Percentiles rank a stretch among this genome's conserved stretches.
phyloP scores from a whole-genome alignment of 2,888 invertebrate genomes.

The Proisotoma minuta region DNA sequence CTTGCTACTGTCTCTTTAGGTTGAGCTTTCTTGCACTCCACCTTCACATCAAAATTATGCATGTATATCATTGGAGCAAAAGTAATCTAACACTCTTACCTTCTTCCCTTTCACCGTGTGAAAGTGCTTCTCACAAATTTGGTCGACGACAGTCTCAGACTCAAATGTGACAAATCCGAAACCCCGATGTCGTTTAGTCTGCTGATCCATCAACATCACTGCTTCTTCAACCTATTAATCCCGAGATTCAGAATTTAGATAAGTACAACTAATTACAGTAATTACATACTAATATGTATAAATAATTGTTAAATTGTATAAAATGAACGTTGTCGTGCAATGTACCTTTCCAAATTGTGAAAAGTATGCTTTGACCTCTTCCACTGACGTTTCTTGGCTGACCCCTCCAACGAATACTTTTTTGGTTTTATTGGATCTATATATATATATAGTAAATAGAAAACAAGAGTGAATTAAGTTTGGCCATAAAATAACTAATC shows the following conservation, averaged over 20 bases:
- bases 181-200: conserved; percentile 50
- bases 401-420: conserved; percentile 50
- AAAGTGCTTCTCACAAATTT: conserved; percentile 50
- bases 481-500: no score
- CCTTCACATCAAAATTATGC: conserved; percentile 12
- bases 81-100: no score
- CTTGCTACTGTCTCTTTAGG: conserved; percentile 48
- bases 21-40: conserved; percentile 50
- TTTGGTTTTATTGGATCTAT: conserved; percentile 48
- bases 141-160: conserved; percentile 49
- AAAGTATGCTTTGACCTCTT: conserved; percentile 50
- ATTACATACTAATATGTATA: no score
- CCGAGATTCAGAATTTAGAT: no score
- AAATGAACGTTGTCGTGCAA: no score
- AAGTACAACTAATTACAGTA: no score
- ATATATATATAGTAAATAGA: no score
- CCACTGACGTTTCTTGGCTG: conserved; percentile 50
- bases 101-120: conserved; percentile 50
- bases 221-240: conserved; percentile 26
- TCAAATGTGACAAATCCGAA: conserved; percentile 51
- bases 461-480: no score
- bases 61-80: no score
- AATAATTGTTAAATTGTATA: no score
- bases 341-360: conserved; percentile 49
- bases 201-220: conserved; percentile 44